Evolutionary conservation across 2,113 vertebrate genomes (phyloP).

Genomic region (Scartelaos histophorus): DNA sequence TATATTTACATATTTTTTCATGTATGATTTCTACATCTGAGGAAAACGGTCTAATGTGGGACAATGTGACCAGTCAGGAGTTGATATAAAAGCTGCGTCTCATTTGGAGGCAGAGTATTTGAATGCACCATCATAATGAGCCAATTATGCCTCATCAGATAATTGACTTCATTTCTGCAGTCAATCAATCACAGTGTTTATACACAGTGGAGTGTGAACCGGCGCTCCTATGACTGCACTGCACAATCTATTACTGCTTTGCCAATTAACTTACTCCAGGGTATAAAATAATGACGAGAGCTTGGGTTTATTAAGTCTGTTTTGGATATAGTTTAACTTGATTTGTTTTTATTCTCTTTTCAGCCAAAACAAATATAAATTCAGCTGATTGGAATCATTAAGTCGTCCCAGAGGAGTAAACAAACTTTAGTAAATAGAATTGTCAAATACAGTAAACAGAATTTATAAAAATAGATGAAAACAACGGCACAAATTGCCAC

Average conservation of each 20-base stretch:
- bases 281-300: not conserved
- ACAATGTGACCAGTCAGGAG: not conserved
- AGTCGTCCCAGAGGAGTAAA: not conserved
- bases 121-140: slow-evolving; percentile 3
- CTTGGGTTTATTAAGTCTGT: not conserved
- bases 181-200: slow-evolving; percentile 7
- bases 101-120: not conserved
- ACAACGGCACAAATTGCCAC: not conserved
- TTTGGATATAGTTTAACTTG: too few species aligned
- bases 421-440: not conserved
- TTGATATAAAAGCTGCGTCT: not conserved
- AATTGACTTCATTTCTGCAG: slow-evolving; percentile 8
- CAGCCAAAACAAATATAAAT: not conserved
- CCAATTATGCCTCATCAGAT: slow-evolving; percentile 12
- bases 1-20: not conserved
- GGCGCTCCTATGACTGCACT: not conserved
- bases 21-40: not conserved
- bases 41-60: not conserved
- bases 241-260: not conserved
- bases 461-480: not conserved
- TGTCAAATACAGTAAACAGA: not conserved
- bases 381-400: not conserved
- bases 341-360: not conserved
- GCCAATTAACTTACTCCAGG: not conserved
- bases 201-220: not conserved